Percentiles rank a stretch among this genome's conserved stretches.
These are phyloP conservation scores for Helicoverpa assulta DNA, from an alignment of 2,888 invertebrate genomes.

Conservation along the genomic window DNA sequence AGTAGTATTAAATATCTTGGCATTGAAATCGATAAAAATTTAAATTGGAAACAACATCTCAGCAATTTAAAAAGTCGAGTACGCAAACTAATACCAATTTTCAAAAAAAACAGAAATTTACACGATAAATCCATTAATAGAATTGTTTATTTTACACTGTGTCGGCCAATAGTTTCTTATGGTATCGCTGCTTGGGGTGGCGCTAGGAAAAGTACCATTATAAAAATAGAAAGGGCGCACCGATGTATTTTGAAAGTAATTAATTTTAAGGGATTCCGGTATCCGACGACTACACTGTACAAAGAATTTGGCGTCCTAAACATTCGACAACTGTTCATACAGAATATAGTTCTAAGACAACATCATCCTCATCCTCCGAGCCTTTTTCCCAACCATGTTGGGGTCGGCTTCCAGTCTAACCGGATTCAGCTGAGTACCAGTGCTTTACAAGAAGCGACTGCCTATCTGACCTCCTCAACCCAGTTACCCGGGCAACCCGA, in stretches of 20 bases:
- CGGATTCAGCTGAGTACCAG: no score
- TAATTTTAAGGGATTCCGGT: slow-evolving; percentile 10
- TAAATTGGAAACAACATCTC: slow-evolving; percentile 15
- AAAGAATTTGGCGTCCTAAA: slow-evolving; percentile 1
- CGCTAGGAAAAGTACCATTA: slow-evolving; percentile 2
- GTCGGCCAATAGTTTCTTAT: slow-evolving; percentile 4
- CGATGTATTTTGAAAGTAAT: slow-evolving; percentile 11
- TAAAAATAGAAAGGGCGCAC: slow-evolving; percentile 8
- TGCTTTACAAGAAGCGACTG: no score
- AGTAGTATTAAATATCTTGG: slow-evolving; percentile 10
- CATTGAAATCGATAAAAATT: not conserved
- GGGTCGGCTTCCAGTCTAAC: no score
- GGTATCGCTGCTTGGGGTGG: slow-evolving; percentile 13
- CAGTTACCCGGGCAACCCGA: no score
- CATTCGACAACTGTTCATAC: not conserved
- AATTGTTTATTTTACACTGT: slow-evolving; percentile 13
- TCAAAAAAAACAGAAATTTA: slow-evolving; percentile 13
- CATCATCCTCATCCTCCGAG: not conserved
- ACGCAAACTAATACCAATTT: slow-evolving; percentile 14
- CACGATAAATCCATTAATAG: not conserved
- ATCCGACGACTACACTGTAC: slow-evolving; percentile 1
- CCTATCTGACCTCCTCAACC: no score
- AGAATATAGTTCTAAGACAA: slow-evolving; percentile 4
- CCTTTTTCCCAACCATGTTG: no score
- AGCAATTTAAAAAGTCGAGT: slow-evolving; percentile 7